phyloP scores from a whole-genome alignment of 2,797 vertebrate genomes.

The Arnoldichthys spilopterus region DNA sequence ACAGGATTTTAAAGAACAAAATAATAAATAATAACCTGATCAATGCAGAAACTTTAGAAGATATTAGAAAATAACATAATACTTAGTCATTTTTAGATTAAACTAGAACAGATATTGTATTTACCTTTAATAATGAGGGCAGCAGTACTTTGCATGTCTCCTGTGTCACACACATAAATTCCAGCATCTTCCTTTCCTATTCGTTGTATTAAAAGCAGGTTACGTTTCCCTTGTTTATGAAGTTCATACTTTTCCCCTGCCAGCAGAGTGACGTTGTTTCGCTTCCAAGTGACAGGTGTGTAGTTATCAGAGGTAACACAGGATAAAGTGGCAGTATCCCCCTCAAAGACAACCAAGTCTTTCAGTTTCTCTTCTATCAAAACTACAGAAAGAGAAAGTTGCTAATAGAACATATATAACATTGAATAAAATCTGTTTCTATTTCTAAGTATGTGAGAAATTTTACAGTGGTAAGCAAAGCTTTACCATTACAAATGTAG shows the following conservation, averaged over 20 bases:
- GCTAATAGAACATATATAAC: no score
- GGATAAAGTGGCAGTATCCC: conserved; percentile 72
- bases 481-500: no score
- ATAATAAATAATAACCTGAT: no score
- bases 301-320: conserved; percentile 72
- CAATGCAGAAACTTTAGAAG: no score
- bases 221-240: conserved; percentile 72
- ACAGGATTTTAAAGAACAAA: no score
- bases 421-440: no score
- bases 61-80: no score
- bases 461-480: no score
- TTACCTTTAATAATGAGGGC: conserved; percentile 76
- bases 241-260: conserved; percentile 73
- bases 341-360: conserved; percentile 70
- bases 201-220: conserved; percentile 72
- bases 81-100: background rate
- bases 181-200: conserved; percentile 81
- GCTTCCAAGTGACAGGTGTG: conserved; percentile 71
- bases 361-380: conserved; percentile 73
- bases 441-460: no score
- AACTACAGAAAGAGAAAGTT: conserved; percentile 59
- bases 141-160: conserved; percentile 81
- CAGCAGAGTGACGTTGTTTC: conserved; percentile 70
- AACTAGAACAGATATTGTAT: background rate
- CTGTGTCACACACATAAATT: conserved; percentile 83